Evolutionary conservation across 2,113 vertebrate species (phyloP), one percentile per base, ranked within the genome.

Genomic region (Neogobius melanostomus): DNA sequence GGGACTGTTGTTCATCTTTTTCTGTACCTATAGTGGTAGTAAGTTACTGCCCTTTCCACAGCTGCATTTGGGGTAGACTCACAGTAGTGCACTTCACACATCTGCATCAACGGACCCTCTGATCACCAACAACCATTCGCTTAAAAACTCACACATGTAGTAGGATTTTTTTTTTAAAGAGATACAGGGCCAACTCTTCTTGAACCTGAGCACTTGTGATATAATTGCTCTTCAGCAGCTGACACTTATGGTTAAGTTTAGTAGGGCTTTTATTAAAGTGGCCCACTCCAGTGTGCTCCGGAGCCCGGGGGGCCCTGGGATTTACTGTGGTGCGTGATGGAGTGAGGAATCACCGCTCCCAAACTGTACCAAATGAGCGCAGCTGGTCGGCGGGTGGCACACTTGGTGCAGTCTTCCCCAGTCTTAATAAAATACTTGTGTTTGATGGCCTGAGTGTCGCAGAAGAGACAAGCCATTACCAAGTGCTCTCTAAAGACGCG

Each of bases 181-280:
- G 48, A 57, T 48, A 47, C 12, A 53, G 28, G 28, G 28, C 28
- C 28, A 53, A 61, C 44, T 74, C 50, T 77, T 77, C 72, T 60
- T 57, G 72, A 79, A 61, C 10, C 45, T 62, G 68, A 83, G 69
- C 65, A 74, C 70, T 68, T 87, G 17, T 62, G 60, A 62, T 80
- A 70, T 89, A 86, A 91, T 91, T 90, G 83, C 87, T 84, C 81
- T 88, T 72, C 67, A 80, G 77, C 82, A 85, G 75, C 82, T 85
- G 85, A 89, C 89, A 87, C 83, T 80, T 77, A 77, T 53, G 69
- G 77, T 90, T 85, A 88, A 89, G 85, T 91, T 92, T 90, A 85
- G 81, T 80, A 87, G 71, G 16, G 76, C 79, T 90, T 88, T 92
- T 91, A 90, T 91, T 89, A 88, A 91, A 88, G 78, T 47, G 64